Evolutionary conservation across 2,113 vertebrate genomes (phyloP).

Genomic region (Podarcis cretensis): DNA sequence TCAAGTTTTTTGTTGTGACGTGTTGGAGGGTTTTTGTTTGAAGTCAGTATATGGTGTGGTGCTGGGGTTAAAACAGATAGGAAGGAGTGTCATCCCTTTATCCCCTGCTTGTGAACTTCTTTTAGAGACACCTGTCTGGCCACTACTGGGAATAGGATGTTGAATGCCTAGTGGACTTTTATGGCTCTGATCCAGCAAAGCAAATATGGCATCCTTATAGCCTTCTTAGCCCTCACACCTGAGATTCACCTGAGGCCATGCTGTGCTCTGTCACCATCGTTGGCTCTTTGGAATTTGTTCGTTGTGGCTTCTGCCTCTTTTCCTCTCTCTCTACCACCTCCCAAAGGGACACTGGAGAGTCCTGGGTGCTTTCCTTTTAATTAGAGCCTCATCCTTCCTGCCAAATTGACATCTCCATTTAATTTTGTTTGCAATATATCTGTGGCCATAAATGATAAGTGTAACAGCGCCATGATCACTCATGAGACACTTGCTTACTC

Average conservation of each 20-base stretch:
- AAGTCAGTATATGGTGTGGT: too few species aligned
- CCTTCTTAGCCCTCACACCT: neutral
- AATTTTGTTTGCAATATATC: conserved; percentile 71
- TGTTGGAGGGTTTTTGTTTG: too few species aligned
- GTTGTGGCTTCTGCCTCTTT: fast-evolving
- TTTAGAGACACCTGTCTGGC: neutral
- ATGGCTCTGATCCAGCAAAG: too few species aligned
- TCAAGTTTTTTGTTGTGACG: too few species aligned
- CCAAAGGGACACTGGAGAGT: neutral
- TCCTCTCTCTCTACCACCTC: neutral
- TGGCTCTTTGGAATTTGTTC: fast-evolving
- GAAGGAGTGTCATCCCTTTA: too few species aligned
- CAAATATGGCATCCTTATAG: neutral
- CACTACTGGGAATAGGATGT: neutral
- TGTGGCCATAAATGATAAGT: conserved; percentile 63
- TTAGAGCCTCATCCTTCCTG: conserved; percentile 56
- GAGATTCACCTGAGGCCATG: neutral
- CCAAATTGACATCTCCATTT: conserved; percentile 67
- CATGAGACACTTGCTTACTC: conserved; percentile 66
- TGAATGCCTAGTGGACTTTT: neutral
- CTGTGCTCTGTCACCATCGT: neutral
- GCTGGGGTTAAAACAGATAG: too few species aligned
- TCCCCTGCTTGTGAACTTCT: neutral
- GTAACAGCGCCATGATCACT: conserved; percentile 58
- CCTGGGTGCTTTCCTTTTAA: conserved; percentile 35